These are phyloP conservation scores for Erethizon dorsatum DNA, from an alignment of 2,797 vertebrate species.

Conservation along the genomic window DNA sequence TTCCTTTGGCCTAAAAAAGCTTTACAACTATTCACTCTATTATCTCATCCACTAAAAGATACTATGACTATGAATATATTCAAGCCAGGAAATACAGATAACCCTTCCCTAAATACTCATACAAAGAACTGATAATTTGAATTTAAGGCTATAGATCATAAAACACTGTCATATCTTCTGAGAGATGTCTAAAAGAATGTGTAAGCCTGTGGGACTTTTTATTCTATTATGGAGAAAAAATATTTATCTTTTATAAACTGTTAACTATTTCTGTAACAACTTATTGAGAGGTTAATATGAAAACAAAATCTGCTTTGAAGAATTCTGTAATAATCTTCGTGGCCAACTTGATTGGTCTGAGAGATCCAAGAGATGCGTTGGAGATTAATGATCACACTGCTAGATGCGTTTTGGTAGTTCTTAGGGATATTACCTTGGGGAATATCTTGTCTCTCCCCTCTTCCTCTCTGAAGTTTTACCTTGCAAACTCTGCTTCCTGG, in stretches of 20 bases:
- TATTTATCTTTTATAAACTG: neutral
- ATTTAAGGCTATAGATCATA: neutral
- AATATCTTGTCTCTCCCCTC: neutral
- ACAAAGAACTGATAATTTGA: neutral
- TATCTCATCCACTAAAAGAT: neutral
- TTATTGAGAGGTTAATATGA: neutral
- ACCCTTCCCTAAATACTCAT: neutral
- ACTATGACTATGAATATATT: neutral
- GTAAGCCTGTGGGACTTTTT: neutral
- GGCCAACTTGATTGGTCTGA: neutral
- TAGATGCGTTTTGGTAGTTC: neutral
- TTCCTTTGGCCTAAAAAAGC: neutral
- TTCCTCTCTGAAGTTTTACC: neutral
- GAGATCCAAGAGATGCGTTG: neutral
- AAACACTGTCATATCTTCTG: neutral
- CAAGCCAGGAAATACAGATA: neutral
- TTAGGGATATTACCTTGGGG: rapidly evolving
- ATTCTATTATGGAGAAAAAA: neutral
- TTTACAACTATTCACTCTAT: neutral
- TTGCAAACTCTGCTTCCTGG: neutral
- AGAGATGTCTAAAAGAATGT: neutral
- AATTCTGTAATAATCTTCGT: rapidly evolving
- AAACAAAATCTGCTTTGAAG: neutral
- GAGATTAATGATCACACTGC: neutral
- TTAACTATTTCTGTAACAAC: neutral